Evolutionary conservation across 53 echinoderm and acorn worm species (phyloP).

Genomic region (Antedon mediterranea): DNA sequence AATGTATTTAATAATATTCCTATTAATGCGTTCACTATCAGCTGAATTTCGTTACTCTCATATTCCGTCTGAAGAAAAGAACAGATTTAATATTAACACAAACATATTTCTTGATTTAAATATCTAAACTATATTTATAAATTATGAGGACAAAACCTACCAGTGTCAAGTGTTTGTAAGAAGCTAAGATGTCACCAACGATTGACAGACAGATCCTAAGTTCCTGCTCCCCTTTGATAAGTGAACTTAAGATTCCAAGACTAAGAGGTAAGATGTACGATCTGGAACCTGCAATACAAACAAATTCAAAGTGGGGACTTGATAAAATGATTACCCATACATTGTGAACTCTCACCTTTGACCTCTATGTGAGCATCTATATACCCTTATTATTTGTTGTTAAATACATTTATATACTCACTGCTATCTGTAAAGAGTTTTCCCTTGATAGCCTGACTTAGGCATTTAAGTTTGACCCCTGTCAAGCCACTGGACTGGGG

Average conservation of each 20-base stretch:
- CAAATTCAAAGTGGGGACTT: not conserved
- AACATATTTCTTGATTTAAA: too few relatives aligned
- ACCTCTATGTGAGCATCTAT: too few relatives aligned
- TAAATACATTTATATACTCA: conserved; percentile 21
- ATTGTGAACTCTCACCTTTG: too few relatives aligned
- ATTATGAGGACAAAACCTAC: too few relatives aligned
- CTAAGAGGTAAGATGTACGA: conserved; percentile 37
- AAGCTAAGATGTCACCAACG: conserved; percentile 31
- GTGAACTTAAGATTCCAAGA: not conserved
- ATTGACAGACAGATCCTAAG: conserved; percentile 32
- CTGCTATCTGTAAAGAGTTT: conserved; percentile 55
- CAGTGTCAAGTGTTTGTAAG: conserved; percentile 38
- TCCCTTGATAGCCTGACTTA: conserved; percentile 67
- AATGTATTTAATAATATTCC: not conserved
- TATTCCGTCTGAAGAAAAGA: not conserved
- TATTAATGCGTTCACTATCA: not conserved
- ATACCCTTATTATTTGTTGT: too few relatives aligned
- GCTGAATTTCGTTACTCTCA: not conserved
- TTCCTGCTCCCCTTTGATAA: conserved; percentile 26
- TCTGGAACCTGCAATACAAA: conserved; percentile 31
- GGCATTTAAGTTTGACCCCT: conserved; percentile 63
- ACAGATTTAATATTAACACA: too few relatives aligned
- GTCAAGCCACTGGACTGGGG: conserved; percentile 25
- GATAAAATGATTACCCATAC: too few relatives aligned
- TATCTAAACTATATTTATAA: too few relatives aligned